Evolutionary conservation across 2,888 invertebrate genomes (phyloP), one percentile per base, ranked within the genome.

Genomic region (Melanchra persicariae): DNA sequence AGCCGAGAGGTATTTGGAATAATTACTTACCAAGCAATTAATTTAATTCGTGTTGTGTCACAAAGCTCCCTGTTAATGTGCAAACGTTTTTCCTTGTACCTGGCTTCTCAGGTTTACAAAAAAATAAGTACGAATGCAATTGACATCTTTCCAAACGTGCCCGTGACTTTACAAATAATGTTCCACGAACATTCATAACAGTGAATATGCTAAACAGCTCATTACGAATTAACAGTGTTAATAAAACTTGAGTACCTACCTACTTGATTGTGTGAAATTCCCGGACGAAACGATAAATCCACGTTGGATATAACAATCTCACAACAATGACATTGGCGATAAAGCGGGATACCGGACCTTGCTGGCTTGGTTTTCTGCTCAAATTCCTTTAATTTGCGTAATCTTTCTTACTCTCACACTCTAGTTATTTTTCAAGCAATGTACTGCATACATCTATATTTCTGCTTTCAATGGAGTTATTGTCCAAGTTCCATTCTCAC

Each of bases 171-270:
- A n/a, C n/a, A n/a, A n/a, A n/a, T 43, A 22, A 40, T 54, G 17
- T 43, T 54, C 49, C 12, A 45, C 49, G 26, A 63, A 79, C 12
- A 61, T 52, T 63, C 37, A 22, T 57, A 51, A 9, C n/a, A 24
- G 12, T 34, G 12, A 61, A 1, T 49, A 58, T 66, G 52, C 61
- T 54, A 57, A 76, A 52, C n/a, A 52, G 17, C 57, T 76, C 52
- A 58, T 76, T 81, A 70, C 9, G 24, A 51, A 49, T 54, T 76
- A 40, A 22, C 45, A 51, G 51, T n/a, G 30, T 12, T 65, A 57
- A 49, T 74, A 61, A 79, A 68, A 66, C 51, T 57, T 40, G 15
- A 12, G 60, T 37, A 37, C 15, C 4, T 37, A 37, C 15, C 4
- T 59, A 22, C 51, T 15, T 9, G 51, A 49, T 43, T 78, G 17